Evolutionary conservation across 2,797 vertebrate species (phyloP).

Genomic region (Paramormyrops hopkinsi): DNA sequence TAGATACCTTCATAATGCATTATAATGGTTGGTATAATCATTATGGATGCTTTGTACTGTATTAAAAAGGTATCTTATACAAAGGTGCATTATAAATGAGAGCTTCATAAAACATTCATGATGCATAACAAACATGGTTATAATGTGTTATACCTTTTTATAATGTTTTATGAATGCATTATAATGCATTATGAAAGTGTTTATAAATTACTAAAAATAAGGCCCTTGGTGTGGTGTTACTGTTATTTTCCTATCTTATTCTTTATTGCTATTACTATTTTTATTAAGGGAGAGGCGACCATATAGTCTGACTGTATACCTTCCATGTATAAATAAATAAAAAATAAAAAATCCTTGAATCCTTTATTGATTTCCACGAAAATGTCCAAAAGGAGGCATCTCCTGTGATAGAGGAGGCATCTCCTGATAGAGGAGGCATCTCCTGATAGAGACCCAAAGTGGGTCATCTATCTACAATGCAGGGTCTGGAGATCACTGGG

Average conservation of each 20-base stretch:
- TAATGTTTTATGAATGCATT: background rate
- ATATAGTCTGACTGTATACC: background rate
- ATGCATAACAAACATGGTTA: background rate
- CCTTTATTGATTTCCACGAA: background rate
- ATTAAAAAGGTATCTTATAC: background rate
- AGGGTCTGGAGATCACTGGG: background rate
- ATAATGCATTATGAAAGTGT: background rate
- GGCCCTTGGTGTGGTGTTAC: background rate
- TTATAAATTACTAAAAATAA: background rate
- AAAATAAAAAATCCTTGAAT: background rate
- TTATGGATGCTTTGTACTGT: background rate
- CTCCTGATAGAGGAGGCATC: too few species aligned
- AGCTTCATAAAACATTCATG: background rate
- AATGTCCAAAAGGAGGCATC: background rate
- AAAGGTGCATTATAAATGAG: background rate
- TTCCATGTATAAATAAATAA: background rate
- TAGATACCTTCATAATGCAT: background rate
- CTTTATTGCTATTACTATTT: background rate
- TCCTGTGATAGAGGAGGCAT: too few species aligned
- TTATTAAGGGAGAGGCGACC: background rate
- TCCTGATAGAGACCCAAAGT: background rate
- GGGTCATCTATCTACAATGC: background rate
- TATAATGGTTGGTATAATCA: background rate
- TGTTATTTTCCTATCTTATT: background rate
- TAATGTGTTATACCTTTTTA: background rate